phyloP scores from a whole-genome alignment of 2,113 vertebrate species.

The Archocentrus centrarchus region DNA sequence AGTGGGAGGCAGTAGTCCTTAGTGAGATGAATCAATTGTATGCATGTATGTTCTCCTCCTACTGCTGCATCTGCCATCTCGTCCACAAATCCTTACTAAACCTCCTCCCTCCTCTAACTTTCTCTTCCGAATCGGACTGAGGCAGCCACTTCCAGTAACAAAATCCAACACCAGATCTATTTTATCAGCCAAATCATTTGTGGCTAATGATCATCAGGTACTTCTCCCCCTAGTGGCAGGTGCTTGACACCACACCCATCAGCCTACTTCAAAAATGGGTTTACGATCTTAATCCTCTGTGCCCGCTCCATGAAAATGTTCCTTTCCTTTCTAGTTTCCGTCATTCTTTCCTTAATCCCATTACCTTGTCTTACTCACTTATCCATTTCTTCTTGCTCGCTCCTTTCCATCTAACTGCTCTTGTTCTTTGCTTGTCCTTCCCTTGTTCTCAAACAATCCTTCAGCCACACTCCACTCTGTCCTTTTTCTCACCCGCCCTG shows the following conservation, averaged over 20 bases:
- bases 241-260: neutral
- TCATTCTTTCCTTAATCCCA: constrained; percentile 23
- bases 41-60: constrained; percentile 13
- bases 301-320: neutral
- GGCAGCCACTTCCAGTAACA: constrained; percentile 7
- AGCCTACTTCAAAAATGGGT: neutral
- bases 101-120: constrained; percentile 15
- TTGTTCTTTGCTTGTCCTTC: constrained; percentile 29
- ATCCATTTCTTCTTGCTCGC: neutral
- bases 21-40: constrained; percentile 54
- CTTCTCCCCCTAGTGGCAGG: constrained; percentile 47
- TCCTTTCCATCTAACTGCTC: neutral
- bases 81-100: constrained; percentile 23
- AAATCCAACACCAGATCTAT: constrained; percentile 8
- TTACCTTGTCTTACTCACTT: constrained; percentile 28
- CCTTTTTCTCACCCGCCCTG: constrained; percentile 17
- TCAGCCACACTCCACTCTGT: constrained; percentile 41
- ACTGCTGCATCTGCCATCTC: constrained; percentile 7
- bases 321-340: neutral
- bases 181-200: constrained; percentile 13
- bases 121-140: constrained; percentile 27
- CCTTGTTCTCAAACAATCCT: constrained; percentile 39
- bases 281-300: neutral
- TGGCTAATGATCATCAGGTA: neutral
- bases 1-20: constrained; percentile 38